Conservation (phyloP, 2,888 invertebrate genomes). For the Cryptus viduatorius region DNA sequence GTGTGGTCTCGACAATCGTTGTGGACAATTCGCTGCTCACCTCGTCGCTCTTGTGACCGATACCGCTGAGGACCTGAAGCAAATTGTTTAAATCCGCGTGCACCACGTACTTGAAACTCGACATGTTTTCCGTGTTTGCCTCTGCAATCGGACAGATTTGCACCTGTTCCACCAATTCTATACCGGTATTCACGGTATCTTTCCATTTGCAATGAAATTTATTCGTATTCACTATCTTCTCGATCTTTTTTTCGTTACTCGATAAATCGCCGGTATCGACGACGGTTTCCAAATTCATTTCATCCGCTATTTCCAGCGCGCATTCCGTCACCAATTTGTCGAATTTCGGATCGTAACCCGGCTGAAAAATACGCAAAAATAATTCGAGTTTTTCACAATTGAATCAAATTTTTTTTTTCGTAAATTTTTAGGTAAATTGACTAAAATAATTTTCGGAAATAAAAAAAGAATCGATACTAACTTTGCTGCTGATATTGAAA, state of each 20-base stretch:
- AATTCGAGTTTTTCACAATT: background rate
- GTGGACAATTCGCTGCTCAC: slow-evolving; percentile 37
- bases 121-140: slow-evolving; percentile 10
- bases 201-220: slow-evolving; percentile 51
- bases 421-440: background rate
- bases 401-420: background rate
- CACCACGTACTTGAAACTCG: slow-evolving; percentile 50
- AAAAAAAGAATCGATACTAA: slow-evolving; percentile 56
- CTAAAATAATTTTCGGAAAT: too few species aligned
- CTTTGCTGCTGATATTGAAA: slow-evolving; percentile 74
- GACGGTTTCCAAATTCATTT: slow-evolving; percentile 64
- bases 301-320: slow-evolving; percentile 70
- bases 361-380: slow-evolving; percentile 70
- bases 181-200: background rate
- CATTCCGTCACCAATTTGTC: slow-evolving; percentile 68
- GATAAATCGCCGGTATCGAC: slow-evolving; percentile 34
- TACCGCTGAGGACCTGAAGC: slow-evolving; percentile 57
- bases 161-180: slow-evolving; percentile 47
- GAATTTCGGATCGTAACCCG: slow-evolving; percentile 73
- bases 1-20: background rate
- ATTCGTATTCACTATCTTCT: slow-evolving; percentile 33
- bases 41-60: slow-evolving; percentile 46
- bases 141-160: slow-evolving; percentile 31
- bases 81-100: slow-evolving; percentile 70
- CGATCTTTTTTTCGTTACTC: slow-evolving; percentile 50